Conservation (phyloP, 2,797 vertebrate species). For the Gastrophryne carolinensis region DNA sequence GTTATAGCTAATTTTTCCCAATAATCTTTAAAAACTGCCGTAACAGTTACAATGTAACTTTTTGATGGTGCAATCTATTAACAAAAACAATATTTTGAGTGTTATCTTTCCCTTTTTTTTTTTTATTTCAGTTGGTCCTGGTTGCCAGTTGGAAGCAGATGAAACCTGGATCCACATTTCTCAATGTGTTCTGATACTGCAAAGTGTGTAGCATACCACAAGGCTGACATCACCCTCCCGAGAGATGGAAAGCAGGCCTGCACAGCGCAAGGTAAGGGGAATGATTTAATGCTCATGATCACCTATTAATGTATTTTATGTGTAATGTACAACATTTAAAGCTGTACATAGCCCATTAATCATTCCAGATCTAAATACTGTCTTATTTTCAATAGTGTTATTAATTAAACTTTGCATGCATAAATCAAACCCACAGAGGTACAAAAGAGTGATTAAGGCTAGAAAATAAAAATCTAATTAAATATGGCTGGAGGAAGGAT, state of each 20-base stretch:
- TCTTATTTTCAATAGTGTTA: background rate
- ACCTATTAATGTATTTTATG: background rate
- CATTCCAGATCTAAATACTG: background rate
- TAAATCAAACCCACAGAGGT: background rate
- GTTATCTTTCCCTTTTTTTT: background rate
- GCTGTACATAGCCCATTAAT: background rate
- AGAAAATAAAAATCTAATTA: no score
- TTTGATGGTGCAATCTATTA: background rate
- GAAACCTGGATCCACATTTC: background rate
- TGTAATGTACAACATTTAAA: background rate
- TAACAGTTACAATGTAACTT: background rate
- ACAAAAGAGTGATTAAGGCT: background rate
- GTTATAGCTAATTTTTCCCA: background rate
- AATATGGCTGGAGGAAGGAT: no score
- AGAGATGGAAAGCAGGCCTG: background rate
- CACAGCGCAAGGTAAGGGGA: background rate
- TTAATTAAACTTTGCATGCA: background rate
- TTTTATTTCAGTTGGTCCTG: constrained; percentile 20
- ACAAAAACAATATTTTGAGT: background rate
- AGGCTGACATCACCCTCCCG: background rate
- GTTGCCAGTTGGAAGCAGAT: constrained; percentile 39
- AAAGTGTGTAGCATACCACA: background rate
- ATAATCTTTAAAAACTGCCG: background rate
- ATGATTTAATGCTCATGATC: background rate
- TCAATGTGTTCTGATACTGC: background rate